A percentile compares a stretch with the other conserved stretches of the same genome.
phyloP scores from a whole-genome alignment of 2,797 vertebrate genomes.

The Thamnophis elegans region DNA sequence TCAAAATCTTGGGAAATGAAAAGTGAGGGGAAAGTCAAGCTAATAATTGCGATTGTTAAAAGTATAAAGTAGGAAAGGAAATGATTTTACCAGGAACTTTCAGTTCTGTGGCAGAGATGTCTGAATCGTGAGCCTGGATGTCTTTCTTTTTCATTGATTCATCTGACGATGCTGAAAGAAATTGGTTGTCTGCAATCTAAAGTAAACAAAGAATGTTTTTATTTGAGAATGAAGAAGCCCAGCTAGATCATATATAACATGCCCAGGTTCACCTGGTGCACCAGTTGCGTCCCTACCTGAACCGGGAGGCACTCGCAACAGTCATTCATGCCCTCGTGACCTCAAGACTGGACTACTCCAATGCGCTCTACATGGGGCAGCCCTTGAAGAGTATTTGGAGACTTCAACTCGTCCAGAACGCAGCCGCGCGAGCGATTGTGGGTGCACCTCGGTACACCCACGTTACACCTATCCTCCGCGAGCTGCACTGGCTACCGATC shows the following conservation, averaged over 20 bases:
- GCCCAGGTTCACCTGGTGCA: too few relatives aligned
- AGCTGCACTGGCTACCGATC: too few relatives aligned
- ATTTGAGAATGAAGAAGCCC: neutral
- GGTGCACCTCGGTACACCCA: too few relatives aligned
- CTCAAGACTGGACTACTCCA: too few relatives aligned
- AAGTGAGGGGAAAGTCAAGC: slow-evolving; percentile 1
- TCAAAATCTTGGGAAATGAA: neutral
- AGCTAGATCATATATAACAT: neutral
- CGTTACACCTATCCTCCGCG: too few relatives aligned
- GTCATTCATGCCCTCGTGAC: too few relatives aligned
- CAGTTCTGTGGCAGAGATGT: slow-evolving; percentile 34
- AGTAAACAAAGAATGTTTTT: slow-evolving; percentile 1
- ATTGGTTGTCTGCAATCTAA: slow-evolving; percentile 23
- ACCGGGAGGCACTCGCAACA: too few relatives aligned
- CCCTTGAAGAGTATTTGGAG: too few relatives aligned
- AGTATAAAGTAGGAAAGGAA: neutral
- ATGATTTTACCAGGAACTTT: slow-evolving; percentile 71
- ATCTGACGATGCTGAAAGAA: slow-evolving; percentile 15
- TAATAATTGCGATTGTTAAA: neutral
- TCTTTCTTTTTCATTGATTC: slow-evolving; percentile 23
- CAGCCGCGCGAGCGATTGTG: too few relatives aligned
- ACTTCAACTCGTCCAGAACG: too few relatives aligned
- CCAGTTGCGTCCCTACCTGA: too few relatives aligned
- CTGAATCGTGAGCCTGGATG: neutral
- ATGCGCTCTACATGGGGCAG: too few relatives aligned